Evolutionary conservation across 2,797 vertebrate genomes (phyloP).

Genomic region (Rousettus madagascariensis): DNA sequence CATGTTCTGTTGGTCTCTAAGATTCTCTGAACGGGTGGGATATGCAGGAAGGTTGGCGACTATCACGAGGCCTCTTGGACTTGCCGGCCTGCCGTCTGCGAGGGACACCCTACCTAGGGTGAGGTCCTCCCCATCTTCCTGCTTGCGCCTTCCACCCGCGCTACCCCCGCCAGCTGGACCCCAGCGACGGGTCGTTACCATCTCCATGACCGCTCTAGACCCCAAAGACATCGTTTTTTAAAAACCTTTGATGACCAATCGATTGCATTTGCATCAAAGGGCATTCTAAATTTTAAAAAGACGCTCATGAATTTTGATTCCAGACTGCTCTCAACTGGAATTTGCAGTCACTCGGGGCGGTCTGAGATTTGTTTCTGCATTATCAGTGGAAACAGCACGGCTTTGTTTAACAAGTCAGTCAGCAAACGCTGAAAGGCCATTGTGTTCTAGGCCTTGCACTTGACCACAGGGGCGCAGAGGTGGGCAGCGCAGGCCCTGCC

Average conservation of each 20-base stretch:
- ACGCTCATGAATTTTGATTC: constrained; percentile 43
- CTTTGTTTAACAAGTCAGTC: background rate
- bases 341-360: background rate
- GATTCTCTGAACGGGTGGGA: rapidly evolving
- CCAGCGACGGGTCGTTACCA: background rate
- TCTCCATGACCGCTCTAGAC: background rate
- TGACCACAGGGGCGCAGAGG: background rate
- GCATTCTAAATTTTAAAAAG: background rate
- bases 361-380: background rate
- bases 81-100: background rate
- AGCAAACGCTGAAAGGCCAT: background rate
- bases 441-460: background rate
- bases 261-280: background rate
- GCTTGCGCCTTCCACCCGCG: background rate
- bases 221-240: background rate
- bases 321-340: background rate
- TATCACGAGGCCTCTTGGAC: rapidly evolving
- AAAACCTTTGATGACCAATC: background rate
- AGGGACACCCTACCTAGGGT: background rate
- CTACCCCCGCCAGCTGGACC: background rate
- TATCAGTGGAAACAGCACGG: background rate
- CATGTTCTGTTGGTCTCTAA: constrained; percentile 69
- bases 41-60: background rate
- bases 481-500: rapidly evolving
- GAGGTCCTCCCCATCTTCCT: background rate